phyloP scores from a whole-genome alignment of 2,113 vertebrate genomes.

The Atrichornis clamosus region DNA sequence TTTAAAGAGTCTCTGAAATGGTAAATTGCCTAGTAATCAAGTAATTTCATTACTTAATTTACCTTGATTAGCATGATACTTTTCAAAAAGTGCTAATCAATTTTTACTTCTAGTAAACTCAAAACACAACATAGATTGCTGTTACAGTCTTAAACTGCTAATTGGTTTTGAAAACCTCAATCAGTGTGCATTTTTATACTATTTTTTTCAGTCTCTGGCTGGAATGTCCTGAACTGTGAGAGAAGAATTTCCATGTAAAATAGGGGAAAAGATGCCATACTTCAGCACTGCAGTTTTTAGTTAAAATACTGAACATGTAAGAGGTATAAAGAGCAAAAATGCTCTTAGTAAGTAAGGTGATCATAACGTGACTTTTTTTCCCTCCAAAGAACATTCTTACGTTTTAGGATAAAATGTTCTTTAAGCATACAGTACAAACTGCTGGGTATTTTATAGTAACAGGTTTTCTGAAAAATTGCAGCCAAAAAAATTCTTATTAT shows the following conservation, averaged over 20 bases:
- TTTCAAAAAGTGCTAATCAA: conserved; percentile 64
- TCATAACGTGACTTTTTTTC: background rate
- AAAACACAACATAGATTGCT: conserved; percentile 41
- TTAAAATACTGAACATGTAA: background rate
- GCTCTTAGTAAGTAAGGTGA: background rate
- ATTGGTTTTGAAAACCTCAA: conserved; percentile 65
- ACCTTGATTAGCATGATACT: conserved; percentile 51
- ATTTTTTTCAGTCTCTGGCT: conserved; percentile 33
- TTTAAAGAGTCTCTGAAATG: conserved; percentile 21
- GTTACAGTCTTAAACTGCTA: conserved; percentile 9
- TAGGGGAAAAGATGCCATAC: background rate
- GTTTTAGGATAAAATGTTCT: background rate
- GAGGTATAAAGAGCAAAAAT: background rate
- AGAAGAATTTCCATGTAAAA: conserved; percentile 6
- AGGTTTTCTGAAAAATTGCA: background rate
- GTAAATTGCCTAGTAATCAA: conserved; percentile 50
- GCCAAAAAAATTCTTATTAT: background rate
- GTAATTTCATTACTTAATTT: conserved; percentile 63
- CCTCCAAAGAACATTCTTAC: background rate
- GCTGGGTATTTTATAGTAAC: background rate
- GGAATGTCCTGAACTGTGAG: conserved; percentile 29
- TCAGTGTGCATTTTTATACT: conserved; percentile 39
- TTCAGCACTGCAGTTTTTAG: background rate
- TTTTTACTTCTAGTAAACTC: conserved; percentile 51
- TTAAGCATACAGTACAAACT: background rate